Percentiles rank a stretch among this genome's conserved stretches.
Conservation (phyloP, 2,797 vertebrate species). For the Strix occidentalis region DNA sequence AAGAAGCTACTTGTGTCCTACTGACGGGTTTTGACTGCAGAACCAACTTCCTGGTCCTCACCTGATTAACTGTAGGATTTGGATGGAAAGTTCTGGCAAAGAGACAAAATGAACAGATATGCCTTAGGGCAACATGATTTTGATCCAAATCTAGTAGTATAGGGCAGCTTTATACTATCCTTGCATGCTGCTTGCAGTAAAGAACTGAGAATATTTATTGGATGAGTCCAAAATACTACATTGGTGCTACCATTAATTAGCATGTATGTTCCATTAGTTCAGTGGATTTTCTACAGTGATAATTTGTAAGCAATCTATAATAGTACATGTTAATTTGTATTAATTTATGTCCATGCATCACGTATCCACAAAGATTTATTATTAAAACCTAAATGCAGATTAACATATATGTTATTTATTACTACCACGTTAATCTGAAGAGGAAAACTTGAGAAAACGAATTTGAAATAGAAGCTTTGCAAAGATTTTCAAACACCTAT, state of each 20-base stretch:
- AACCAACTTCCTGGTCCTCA: neutral
- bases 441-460: accelerated
- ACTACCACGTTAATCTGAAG: neutral
- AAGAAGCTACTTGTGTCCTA: neutral
- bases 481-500: neutral
- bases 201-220: neutral
- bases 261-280: neutral
- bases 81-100: neutral
- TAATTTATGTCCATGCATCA: neutral
- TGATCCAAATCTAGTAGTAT: neutral
- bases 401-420: neutral
- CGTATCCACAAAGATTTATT: neutral
- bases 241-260: neutral
- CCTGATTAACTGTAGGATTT: neutral
- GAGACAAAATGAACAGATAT: accelerated
- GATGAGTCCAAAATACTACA: neutral
- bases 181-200: neutral
- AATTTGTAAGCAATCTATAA: neutral
- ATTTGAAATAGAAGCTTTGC: neutral
- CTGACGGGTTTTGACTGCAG: neutral
- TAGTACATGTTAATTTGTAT: neutral
- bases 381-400: neutral
- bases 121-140: neutral
- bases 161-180: neutral
- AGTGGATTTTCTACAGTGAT: neutral